These are phyloP conservation scores for Adela reaumurella DNA, from an alignment of 2,888 invertebrate species.

Conservation along the genomic window DNA sequence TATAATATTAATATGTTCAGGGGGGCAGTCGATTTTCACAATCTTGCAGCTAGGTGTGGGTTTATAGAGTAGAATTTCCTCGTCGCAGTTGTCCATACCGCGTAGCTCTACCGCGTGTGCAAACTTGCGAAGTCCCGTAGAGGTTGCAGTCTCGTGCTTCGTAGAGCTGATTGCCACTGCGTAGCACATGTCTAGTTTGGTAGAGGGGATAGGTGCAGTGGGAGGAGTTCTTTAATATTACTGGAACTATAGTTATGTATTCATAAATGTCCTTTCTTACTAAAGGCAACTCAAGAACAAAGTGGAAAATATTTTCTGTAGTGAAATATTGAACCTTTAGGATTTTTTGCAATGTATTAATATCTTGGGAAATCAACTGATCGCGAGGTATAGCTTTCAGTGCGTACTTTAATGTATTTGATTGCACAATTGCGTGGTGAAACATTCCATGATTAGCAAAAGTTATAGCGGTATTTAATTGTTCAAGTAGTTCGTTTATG, in stretches of 20 bases:
- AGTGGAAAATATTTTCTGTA: not conserved
- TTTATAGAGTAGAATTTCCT: no score
- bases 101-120: no score
- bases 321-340: not conserved
- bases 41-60: no score
- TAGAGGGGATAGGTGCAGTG: not conserved
- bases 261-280: not conserved
- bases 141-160: no score
- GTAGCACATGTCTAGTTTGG: conserved; percentile 1
- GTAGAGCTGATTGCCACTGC: not conserved
- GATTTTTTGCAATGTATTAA: not conserved
- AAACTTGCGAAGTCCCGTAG: no score
- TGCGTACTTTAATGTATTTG: not conserved
- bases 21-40: no score
- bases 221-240: not conserved
- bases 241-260: not conserved
- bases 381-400: not conserved
- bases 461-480: not conserved
- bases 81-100: no score
- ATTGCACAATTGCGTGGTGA: not conserved
- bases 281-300: not conserved
- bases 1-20: no score
- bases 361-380: not conserved
- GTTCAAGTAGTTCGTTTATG: not conserved
- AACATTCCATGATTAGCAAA: conserved; percentile 1